Evolutionary conservation across 1,140 invertebrate genomes (phyloP), one percentile per base, ranked within the genome.

Genomic region (Thalassaphorura encarpata): DNA sequence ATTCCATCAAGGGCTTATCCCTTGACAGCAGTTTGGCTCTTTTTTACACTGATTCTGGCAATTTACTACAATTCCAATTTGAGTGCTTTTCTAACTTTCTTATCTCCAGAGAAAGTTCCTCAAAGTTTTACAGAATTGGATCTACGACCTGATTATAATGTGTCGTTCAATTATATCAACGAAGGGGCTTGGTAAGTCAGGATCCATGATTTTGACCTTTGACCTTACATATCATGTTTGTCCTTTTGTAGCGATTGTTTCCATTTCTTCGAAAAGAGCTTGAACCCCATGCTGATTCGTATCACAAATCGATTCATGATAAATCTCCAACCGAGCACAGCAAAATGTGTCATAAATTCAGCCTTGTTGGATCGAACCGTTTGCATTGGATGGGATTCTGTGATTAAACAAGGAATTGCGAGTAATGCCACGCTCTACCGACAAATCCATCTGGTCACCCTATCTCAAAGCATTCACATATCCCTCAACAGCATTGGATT

Each of bases 21-120:
- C 0, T 6, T 62, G 5, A 46, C 55, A 31, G 26, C 52, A 23
- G 24, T 62, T 21, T 62, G 55, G 55, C 47, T 62, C 54, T n/a
- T 58, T 8, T 62, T 55, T 33, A 31, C 52, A 3, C 3, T 58
- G 2, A 57, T 54, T 21, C 40, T 62, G 4, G 43, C 31, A 5
- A 58, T 54, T 18, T 46, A 29, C 1, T 62, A 62, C 36, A 59
- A 59, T 41, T 54, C 51, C 23, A 59, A 59, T 40, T 27, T 59
- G 27, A 54, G 36, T 47, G 49, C 57, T 0, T 54, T 29, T 39
- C 52, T 59, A 2, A 54, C 52, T 26, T 27, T 31, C 40, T n/a
- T 33, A 36, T 16, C 43, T 6, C 47, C 47, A 3, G 57, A 59
- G 27, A 18, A 13, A 0, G 39, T 59, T 1, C 57, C 57, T 1